Base-by-base conservation (phyloP, 2,888 invertebrate genomes). In the Carcina quercana region DNA sequence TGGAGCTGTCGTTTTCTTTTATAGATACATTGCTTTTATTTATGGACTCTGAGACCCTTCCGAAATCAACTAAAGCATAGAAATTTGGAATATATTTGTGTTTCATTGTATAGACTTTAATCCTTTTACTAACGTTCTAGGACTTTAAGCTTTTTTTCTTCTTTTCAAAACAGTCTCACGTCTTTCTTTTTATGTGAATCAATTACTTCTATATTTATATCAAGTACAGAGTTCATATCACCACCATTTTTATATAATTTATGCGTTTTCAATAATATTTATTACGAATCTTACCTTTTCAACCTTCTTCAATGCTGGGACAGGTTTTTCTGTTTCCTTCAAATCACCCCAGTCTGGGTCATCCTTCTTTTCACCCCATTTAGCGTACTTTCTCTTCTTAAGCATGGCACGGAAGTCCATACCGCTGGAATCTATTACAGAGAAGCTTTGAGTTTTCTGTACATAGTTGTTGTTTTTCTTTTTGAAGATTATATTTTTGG, bases 321-420 rank as follows among this genome's bases (percentile, higher is more conserved):
- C 85, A 42, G 94, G 95, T 71, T 94, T 93, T 63, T 96, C 96
- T 12, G 89, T 89, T 82, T 96, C 95, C 76, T 97, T 97, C 38
- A 98, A 88, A 54, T 96, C 93, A 48, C 95, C 95, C 91, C 94
- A 96, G 70, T 97, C 95, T 19, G 93, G 93, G 56, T 97, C 96
- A 31, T 91, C 93, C 51, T 97, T 93, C 49, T 96, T 93, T 72
- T 92, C 90, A 39, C 88, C 94, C 96, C 96, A 96, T 87, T 95
- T 94, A 57, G 93, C 93, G 73, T 96, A 96, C 82, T 95, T 95
- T 61, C 96, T 91, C 86, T 96, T 97, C 83, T 97, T 97, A 55
- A 99, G 87, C 93, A 98, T 93, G 42, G 97, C 92, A 82, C 99
- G 92, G 93, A 98, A 99, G 85, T 99, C 99, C 93, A 98, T 94